Evolutionary conservation across 2,888 invertebrate genomes (phyloP).

Genomic region (Callyntrura sp.): DNA sequence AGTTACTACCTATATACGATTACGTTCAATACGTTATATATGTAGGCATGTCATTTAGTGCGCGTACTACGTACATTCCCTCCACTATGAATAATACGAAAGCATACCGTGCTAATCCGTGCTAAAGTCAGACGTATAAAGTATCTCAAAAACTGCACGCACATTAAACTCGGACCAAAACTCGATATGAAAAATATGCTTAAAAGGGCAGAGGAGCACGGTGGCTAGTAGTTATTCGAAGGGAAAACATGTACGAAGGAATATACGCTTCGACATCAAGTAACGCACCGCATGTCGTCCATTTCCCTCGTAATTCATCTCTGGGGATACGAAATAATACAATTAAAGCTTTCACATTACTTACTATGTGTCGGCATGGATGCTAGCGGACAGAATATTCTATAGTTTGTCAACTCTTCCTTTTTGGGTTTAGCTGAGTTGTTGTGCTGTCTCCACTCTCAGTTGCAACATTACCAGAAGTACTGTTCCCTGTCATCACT

Average conservation of each 20-base stretch:
- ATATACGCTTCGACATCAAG: neutral
- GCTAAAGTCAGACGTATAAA: conserved; percentile 16
- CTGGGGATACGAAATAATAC: conserved; percentile 73
- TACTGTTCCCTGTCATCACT: neutral
- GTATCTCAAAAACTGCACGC: conserved; percentile 2
- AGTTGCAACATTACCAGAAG: no score
- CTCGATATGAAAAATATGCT: neutral
- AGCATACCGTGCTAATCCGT: conserved; percentile 1
- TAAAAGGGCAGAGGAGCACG: neutral
- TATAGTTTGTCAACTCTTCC: conserved; percentile 39
- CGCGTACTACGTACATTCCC: no score
- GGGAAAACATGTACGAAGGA: no score
- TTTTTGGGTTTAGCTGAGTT: neutral
- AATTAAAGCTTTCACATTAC: conserved; percentile 70
- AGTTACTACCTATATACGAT: neutral
- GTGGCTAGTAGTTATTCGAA: neutral
- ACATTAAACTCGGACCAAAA: conserved; percentile 7
- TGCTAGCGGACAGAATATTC: neutral
- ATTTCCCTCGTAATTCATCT: conserved; percentile 73
- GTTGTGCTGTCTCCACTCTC: neutral
- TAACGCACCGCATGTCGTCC: conserved; percentile 52
- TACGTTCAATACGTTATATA: neutral
- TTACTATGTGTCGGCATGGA: neutral
- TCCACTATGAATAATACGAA: no score
- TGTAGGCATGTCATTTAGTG: neutral